Evolutionary conservation across 2,888 invertebrate species (phyloP), one percentile per base, ranked within the genome.

Genomic region (Lasius platythorax): DNA sequence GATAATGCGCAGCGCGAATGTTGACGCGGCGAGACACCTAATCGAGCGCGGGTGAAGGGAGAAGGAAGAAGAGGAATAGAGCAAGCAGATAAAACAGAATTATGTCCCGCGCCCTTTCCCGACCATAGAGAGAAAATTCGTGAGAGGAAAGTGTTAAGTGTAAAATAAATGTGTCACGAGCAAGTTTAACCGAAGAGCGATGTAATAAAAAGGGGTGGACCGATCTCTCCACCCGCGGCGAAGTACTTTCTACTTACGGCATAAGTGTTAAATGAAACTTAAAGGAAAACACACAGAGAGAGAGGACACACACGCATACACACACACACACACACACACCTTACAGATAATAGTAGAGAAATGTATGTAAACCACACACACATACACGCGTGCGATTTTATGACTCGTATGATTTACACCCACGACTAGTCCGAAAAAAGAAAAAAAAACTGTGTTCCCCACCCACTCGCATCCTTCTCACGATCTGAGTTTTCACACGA

Each of bases 211-310:
- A 40, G 37, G 61, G 66, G 56, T 37, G 30, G 56, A 64, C 56
- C 78, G 84, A 76, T 30, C 43, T 85, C 79, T 85, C 79, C 76
- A 43, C 58, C 88, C 82, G 85, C 58, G 81, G 86, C 83, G 73
- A 66, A 87, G 70, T 91, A 92, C 91, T 90, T 91, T 90, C 89
- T 90, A 89, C 87, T 81, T 89, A 87, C 83, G 79, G 81, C 85
- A 72, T 88, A 85, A 84, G 85, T 85, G 86, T 90, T 87, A 84
- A 89, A 61, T 73, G 78, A 87, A 86, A 64, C 50, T 85, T 82
- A 82, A 72, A 79, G 64, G 58, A 81, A 66, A 73, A 79, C 61
- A 82, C 43, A 78, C 18, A 46, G 4, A 15, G 37, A 37, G 5
- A 37, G 37, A 37, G 37, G 5, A 37, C 37, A 37, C 37, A 73